Percentiles rank a stretch among this genome's conserved stretches.
Evolutionary conservation across 2,113 vertebrate species (phyloP).

Genomic region (Pseudolaguvia tuberculata): DNA sequence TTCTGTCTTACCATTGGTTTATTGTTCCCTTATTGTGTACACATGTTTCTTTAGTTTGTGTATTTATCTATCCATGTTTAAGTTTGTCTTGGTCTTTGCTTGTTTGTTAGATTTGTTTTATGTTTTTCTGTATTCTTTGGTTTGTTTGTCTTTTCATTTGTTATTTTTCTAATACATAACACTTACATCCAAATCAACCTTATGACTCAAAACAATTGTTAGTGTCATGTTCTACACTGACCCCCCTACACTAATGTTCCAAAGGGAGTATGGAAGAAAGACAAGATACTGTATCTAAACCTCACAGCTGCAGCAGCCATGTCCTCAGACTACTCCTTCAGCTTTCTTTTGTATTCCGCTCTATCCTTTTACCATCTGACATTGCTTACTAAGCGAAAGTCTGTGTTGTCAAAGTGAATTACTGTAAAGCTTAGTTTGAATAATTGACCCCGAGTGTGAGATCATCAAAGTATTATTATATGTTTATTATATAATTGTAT

Average conservation of each 20-base stretch:
- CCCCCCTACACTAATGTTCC: constrained; percentile 22
- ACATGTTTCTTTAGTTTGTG: too few relatives aligned
- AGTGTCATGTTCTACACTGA: constrained; percentile 27
- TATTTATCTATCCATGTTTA: too few relatives aligned
- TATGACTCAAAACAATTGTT: not conserved
- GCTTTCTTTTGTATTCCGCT: constrained; percentile 27
- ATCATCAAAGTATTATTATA: not conserved
- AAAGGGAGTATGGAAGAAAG: constrained; percentile 23
- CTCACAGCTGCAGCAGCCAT: constrained; percentile 11
- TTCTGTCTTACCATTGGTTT: too few relatives aligned
- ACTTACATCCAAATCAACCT: too few relatives aligned
- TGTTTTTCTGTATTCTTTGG: too few relatives aligned
- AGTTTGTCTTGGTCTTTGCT: too few relatives aligned
- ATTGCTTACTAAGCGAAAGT: constrained; percentile 22
- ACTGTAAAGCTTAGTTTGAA: not conserved
- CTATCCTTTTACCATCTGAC: constrained; percentile 15
- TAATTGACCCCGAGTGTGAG: not conserved
- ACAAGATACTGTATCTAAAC: constrained; percentile 21
- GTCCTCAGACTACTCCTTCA: constrained; percentile 41
- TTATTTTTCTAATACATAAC: too few relatives aligned
- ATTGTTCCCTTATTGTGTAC: too few relatives aligned
- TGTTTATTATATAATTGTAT: too few relatives aligned
- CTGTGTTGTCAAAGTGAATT: constrained; percentile 27
- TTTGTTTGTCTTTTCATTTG: too few relatives aligned
- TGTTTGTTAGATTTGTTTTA: too few relatives aligned